These are phyloP conservation scores for Helicorthomorpha holstii DNA, from an alignment of 1,140 invertebrate species.

Conservation along the genomic window DNA sequence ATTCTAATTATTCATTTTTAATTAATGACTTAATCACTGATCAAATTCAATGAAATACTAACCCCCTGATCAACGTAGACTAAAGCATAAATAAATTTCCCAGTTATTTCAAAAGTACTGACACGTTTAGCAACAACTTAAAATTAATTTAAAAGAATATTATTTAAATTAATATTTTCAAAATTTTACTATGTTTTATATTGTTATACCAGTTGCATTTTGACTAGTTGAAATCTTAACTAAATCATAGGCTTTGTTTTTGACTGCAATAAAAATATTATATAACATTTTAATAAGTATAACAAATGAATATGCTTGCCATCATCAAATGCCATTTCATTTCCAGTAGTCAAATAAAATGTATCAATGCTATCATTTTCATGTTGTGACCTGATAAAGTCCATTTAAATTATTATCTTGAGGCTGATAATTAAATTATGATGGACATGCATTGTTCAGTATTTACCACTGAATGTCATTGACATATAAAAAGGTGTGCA, in stretches of 20 bases:
- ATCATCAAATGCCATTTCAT: neutral
- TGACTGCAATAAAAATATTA: neutral
- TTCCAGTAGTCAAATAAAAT: neutral
- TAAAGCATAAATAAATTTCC: neutral
- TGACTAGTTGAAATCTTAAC: neutral
- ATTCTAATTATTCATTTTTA: neutral
- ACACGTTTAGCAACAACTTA: neutral
- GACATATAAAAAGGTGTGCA: neutral
- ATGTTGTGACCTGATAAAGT: neutral
- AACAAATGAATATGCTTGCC: neutral
- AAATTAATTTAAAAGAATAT: neutral
- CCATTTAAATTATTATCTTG: neutral
- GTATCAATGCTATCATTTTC: neutral
- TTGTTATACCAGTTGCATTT: neutral
- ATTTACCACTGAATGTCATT: neutral
- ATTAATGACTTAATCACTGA: neutral
- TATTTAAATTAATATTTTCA: neutral
- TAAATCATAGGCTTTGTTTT: neutral
- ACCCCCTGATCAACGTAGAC: neutral
- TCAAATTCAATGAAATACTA: neutral
- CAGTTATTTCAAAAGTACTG: neutral
- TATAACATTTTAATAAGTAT: neutral
- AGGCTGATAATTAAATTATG: neutral
- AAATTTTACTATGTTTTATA: neutral
- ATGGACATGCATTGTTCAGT: neutral